Base-by-base conservation (phyloP, 2,888 invertebrate species). In the Eudiplozoon nipponicum region DNA sequence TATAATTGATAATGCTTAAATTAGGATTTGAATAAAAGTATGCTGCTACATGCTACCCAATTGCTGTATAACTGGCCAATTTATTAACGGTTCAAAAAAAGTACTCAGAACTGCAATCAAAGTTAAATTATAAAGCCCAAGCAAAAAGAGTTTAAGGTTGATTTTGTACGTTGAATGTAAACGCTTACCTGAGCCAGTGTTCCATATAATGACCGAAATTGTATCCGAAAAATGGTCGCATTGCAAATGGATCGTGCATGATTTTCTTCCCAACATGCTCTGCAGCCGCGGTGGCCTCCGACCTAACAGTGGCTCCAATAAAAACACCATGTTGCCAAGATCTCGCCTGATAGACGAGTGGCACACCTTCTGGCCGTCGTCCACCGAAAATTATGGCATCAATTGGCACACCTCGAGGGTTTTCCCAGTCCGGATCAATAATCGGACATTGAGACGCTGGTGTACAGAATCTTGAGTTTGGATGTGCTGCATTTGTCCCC, bases 321-420 rank as follows among this genome's bases (percentile, higher is more conserved):
- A 51, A 47, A 11, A 53, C 53, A 17, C 56, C 55, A 37, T 56
- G 53, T 17, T 45, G 34, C 55, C 55, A 55, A 43, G 40, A 45
- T 39, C 46, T 45, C 5, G 51, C 38, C 44, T 55, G 54, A 38
- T 46, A 47, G 34, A 56, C 51, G 39, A 56, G 46, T 5, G 55
- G 55, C 5, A 53, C 50, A 4, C 48, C 50, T 34, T 46, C 37
- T 2, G 50, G 50, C 21, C 50, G 43, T 7, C 50, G 42, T 2
- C 50, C 50, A 5, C 50, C 50, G 34, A 51, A 51, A 9, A 50
- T 35, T 29, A 50, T 49, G 31, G 49, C 50, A 28, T 46, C 45
- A 34, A 50, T 51, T 13, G 50, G 50, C 17, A 50, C 50, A 2
- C 50, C 50, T 33, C 47, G 45, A 5, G 50, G 47, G 26, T 45